Evolutionary conservation across 2,888 invertebrate species (phyloP).

Genomic region (Drosophila borborema): DNA sequence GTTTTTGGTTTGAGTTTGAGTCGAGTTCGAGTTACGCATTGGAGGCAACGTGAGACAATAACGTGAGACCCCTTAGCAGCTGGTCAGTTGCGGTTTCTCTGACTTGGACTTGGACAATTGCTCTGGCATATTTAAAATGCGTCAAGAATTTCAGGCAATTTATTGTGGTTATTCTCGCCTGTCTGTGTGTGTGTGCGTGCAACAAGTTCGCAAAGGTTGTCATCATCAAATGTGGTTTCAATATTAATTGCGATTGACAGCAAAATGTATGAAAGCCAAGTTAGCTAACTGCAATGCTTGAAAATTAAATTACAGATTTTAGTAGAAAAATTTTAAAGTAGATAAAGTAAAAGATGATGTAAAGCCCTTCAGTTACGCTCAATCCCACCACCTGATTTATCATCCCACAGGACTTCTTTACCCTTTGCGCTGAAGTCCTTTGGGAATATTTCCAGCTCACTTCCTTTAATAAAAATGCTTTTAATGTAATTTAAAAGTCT

Average conservation of each 20-base stretch:
- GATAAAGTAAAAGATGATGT: too few species aligned
- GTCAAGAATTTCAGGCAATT: conserved; percentile 21
- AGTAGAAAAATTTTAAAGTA: neutral
- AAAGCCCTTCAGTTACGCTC: neutral
- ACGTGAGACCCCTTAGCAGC: conserved; percentile 17
- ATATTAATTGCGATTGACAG: conserved; percentile 33
- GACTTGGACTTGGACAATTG: conserved; percentile 8
- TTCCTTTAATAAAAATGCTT: neutral
- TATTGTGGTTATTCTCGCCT: conserved; percentile 19
- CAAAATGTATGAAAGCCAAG: neutral
- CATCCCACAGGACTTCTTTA: neutral
- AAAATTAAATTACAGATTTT: neutral
- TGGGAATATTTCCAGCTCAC: conserved; percentile 1
- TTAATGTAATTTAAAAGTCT: neutral
- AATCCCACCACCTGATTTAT: neutral
- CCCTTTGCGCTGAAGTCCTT: neutral
- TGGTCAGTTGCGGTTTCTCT: conserved; percentile 34
- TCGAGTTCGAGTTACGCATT: neutral
- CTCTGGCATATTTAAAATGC: conserved; percentile 29
- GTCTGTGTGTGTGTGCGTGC: conserved; percentile 17
- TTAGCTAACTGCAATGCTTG: neutral
- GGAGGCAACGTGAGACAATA: conserved; percentile 27
- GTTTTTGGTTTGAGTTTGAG: neutral
- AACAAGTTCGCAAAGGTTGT: conserved; percentile 42
- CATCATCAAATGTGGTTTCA: conserved; percentile 37